phyloP scores from a whole-genome alignment of 2,888 invertebrate species.

The Drosophila picticornis region DNA sequence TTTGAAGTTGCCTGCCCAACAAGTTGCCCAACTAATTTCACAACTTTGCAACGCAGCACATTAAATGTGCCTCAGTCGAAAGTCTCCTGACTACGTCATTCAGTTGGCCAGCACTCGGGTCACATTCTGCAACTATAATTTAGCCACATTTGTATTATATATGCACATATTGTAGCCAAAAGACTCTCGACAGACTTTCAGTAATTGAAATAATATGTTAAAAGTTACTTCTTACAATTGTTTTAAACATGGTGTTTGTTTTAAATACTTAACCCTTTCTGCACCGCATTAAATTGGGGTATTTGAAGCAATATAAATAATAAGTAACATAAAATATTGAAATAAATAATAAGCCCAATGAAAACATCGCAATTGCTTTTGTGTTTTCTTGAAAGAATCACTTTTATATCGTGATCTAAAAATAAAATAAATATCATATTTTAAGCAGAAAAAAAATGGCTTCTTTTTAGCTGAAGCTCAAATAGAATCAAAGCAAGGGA shows the following conservation, averaged over 20 bases:
- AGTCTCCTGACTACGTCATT: not conserved
- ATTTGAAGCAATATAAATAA: not conserved
- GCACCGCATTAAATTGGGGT: too few relatives aligned
- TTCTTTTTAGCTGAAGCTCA: not conserved
- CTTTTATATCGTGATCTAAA: too few relatives aligned
- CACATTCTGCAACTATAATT: not conserved
- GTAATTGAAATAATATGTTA: not conserved
- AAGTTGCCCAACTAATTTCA: conserved; percentile 11
- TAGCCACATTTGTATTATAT: too few relatives aligned
- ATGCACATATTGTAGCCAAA: too few relatives aligned
- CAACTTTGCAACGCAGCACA: not conserved
- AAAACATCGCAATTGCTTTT: too few relatives aligned
- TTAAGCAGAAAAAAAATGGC: not conserved
- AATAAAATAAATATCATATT: not conserved
- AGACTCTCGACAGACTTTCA: not conserved
- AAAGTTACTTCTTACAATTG: not conserved
- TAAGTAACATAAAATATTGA: not conserved
- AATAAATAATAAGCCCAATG: not conserved
- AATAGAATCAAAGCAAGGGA: not conserved
- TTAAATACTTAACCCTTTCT: not conserved
- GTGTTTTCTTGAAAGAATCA: too few relatives aligned
- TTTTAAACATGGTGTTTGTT: not conserved
- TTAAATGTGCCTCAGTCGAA: not conserved
- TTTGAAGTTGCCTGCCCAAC: conserved; percentile 46
- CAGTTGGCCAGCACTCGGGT: not conserved